Base-by-base conservation (phyloP, 2,113 vertebrate genomes). In the Lathamus discolor region DNA sequence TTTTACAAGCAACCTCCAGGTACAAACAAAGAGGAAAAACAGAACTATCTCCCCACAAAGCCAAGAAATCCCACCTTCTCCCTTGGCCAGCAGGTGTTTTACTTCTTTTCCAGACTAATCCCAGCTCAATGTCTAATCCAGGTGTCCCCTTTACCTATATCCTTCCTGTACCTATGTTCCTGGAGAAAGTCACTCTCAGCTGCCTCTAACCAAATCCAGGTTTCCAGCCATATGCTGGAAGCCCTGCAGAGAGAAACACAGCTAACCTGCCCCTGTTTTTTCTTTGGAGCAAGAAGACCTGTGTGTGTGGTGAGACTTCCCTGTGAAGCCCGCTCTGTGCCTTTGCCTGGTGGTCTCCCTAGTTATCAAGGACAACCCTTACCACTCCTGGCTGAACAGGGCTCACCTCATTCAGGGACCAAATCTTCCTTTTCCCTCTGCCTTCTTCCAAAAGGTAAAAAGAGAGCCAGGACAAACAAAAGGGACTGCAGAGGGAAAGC, bases 401-500 rank as follows among this genome's bases (percentile, higher is more conserved):
- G 12, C 77, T 8, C 1, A 3, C 14, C 7, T 74, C 10, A 22
- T 57, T 9, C 61, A 67, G n/a, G 29, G 27, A 75, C 6, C 0
- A 0, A 86, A 63, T 39, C 44, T 51, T 83, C 35, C 64, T 41
- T 37, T 81, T 44, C 37, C 22, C 8, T 67, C 57, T 44, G 44
- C 10, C 13, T 74, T 24, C 24, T 72, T 91, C 64, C 57, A 67
- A 94, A 77, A 33, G 7, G 19, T 2, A 59, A 52, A 57, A 74
- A 75, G 13, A 52, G 0, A 87, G 17, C 10, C 28, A 22, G 18
- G 41, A 83, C 18, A 63, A 94, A 67, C 19, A 9, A 62, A 72
- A 70, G 43, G 11, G 15, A 25, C 7, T 4, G 11, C 10, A 28
- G 8, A 9, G 2, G 1, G 0, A 2, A 9, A 27, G 9, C 17